Conservation (phyloP, 2,888 invertebrate species). For the Parnassius apollo region DNA sequence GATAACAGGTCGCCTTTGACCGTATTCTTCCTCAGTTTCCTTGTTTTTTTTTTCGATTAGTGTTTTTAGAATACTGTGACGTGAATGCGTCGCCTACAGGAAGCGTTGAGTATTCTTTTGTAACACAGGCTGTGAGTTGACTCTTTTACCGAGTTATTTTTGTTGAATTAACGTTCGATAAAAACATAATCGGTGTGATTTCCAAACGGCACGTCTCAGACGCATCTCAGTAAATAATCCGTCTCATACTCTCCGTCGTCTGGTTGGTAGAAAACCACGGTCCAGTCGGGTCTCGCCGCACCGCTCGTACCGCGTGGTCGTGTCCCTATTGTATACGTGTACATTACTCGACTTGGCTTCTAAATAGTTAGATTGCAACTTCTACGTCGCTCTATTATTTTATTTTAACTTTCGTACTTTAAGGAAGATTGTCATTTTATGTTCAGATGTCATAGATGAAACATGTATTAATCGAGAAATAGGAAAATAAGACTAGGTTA, state of each 20-base stretch:
- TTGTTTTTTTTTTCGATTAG: conserved; percentile 47
- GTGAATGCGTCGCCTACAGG: conserved; percentile 53
- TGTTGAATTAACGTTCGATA: conserved; percentile 55
- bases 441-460: conserved; percentile 62
- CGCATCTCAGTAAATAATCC: conserved; percentile 75
- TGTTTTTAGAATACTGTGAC: conserved; percentile 53
- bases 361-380: conserved; percentile 65
- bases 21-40: conserved; percentile 63
- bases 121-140: conserved; percentile 78
- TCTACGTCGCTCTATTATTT: conserved; percentile 65
- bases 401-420: conserved; percentile 53
- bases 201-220: conserved; percentile 77
- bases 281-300: conserved; percentile 44
- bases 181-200: conserved; percentile 53
- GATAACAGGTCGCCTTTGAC: conserved; percentile 60
- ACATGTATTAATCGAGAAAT: conserved; percentile 65
- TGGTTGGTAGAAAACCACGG: conserved; percentile 53
- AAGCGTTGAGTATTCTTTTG: conserved; percentile 55
- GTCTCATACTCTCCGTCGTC: conserved; percentile 75
- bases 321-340: conserved; percentile 67
- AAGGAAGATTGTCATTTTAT: conserved; percentile 55
- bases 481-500: conserved; percentile 73
- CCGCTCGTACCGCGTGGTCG: conserved; percentile 60
- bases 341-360: conserved; percentile 75
- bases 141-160: conserved; percentile 73